Percentiles rank a stretch among this genome's conserved stretches.
Conservation (phyloP, 2,888 invertebrate genomes). For the Oxyteleia sp. region DNA sequence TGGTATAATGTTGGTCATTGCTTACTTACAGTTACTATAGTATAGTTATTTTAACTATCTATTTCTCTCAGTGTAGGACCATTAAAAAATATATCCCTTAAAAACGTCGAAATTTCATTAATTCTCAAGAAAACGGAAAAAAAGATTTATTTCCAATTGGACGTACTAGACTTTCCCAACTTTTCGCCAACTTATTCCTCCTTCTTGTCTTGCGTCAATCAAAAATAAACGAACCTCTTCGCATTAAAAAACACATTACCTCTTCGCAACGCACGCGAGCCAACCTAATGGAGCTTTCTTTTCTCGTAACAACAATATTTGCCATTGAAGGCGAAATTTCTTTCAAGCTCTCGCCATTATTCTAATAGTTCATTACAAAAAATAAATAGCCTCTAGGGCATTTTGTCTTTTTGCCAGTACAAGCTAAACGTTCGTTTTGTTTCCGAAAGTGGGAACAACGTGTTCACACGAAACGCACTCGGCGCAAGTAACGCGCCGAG, state of each 20-base stretch:
- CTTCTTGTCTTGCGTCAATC: too few relatives aligned
- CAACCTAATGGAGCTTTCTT: not conserved
- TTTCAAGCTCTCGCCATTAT: constrained; percentile 1
- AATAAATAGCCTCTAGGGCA: constrained; percentile 26
- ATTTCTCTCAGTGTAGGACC: too few relatives aligned
- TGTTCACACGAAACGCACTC: constrained; percentile 19
- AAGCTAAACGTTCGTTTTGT: constrained; percentile 36
- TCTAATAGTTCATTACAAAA: constrained; percentile 30
- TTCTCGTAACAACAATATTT: constrained; percentile 5
- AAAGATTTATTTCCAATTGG: too few relatives aligned
- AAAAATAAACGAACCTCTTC: too few relatives aligned
- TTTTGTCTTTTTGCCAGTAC: constrained; percentile 13
- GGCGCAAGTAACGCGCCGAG: constrained; percentile 15
- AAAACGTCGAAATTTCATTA: too few relatives aligned
- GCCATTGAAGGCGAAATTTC: not conserved
- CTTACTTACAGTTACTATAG: too few relatives aligned
- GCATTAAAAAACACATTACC: not conserved
- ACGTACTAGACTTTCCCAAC: too few relatives aligned
- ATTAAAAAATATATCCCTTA: too few relatives aligned
- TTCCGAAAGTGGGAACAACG: constrained; percentile 18
- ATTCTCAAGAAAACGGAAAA: too few relatives aligned
- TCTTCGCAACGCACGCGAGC: not conserved
- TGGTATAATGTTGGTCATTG: too few relatives aligned
- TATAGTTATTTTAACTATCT: too few relatives aligned
- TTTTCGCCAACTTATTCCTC: too few relatives aligned